A percentile compares a stretch with the other conserved stretches of the same genome.
Evolutionary conservation across 2,113 vertebrate genomes (phyloP).

Genomic region (Dendropsophus ebraccatus): DNA sequence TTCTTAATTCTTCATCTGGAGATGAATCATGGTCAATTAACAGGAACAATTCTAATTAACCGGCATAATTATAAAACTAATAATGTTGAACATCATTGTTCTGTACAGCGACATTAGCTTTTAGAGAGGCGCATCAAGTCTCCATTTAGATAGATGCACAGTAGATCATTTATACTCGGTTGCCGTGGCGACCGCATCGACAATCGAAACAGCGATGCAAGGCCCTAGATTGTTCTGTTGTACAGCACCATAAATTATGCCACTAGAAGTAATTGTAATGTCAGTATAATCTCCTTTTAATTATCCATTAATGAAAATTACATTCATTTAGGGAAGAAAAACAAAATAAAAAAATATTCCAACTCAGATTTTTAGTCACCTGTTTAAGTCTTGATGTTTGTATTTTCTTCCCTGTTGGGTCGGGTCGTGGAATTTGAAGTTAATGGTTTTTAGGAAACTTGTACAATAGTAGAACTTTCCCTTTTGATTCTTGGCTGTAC

Average conservation of each 20-base stretch:
- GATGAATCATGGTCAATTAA: conserved; percentile 81
- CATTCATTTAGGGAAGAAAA: conserved; percentile 72
- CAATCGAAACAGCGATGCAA: conserved; percentile 68
- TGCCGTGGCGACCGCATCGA: conserved; percentile 74
- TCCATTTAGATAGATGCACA: conserved; percentile 75
- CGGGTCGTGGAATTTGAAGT: conserved; percentile 49
- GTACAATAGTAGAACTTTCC: neutral
- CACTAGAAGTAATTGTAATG: conserved; percentile 77
- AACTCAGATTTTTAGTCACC: conserved; percentile 70
- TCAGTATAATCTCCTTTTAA: conserved; percentile 81
- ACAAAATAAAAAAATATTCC: conserved; percentile 63
- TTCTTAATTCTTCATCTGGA: conserved; percentile 71
- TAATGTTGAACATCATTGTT: conserved; percentile 82
- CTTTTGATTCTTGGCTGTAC: neutral
- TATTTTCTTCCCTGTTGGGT: conserved; percentile 39
- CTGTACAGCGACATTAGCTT: conserved; percentile 76
- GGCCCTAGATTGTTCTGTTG: conserved; percentile 73
- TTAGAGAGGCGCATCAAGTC: conserved; percentile 77
- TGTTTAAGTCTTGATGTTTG: conserved; percentile 68
- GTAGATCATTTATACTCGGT: conserved; percentile 75
- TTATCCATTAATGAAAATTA: conserved; percentile 80
- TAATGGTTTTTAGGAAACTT: conserved; percentile 60
- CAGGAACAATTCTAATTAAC: conserved; percentile 80
- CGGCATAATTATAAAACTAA: conserved; percentile 84
- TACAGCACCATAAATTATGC: conserved; percentile 75